Evolutionary conservation across 2,797 vertebrate genomes (phyloP).

Genomic region (Iguana delicatissima): DNA sequence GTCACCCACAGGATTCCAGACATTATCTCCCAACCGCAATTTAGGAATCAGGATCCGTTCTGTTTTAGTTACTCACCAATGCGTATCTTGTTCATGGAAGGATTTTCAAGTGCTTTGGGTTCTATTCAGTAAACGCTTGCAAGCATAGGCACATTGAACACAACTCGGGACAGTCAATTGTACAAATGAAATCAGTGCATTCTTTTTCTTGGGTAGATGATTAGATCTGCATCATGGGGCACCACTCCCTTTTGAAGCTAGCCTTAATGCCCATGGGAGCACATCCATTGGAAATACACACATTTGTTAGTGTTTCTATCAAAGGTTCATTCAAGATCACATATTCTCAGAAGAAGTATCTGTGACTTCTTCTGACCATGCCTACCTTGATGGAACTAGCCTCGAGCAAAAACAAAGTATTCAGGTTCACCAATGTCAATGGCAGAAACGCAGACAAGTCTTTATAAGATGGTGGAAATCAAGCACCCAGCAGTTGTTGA

Average conservation of each 20-base stretch:
- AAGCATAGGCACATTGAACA: fast-evolving
- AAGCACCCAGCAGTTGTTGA: constrained; percentile 84
- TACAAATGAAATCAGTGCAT: neutral
- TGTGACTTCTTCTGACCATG: constrained; percentile 53
- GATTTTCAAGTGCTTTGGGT: neutral
- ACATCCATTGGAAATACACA: too few species aligned
- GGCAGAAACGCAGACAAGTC: constrained; percentile 79
- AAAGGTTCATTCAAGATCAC: neutral
- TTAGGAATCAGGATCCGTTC: neutral
- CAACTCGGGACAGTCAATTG: fast-evolving
- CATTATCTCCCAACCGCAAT: fast-evolving
- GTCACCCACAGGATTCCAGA: too few species aligned
- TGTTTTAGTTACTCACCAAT: neutral
- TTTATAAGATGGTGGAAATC: constrained; percentile 79
- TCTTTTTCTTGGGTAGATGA: too few species aligned
- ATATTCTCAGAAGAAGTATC: neutral
- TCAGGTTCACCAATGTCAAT: constrained; percentile 83
- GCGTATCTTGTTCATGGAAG: fast-evolving
- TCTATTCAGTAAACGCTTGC: neutral
- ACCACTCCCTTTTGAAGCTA: neutral
- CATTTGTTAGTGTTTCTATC: neutral
- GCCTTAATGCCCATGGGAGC: neutral
- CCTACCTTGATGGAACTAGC: constrained; percentile 78
- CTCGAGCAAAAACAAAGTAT: constrained; percentile 97
- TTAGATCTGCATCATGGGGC: too few species aligned